Evolutionary conservation across 2,113 vertebrate genomes (phyloP).

Genomic region (Salvelinus alpinus): DNA sequence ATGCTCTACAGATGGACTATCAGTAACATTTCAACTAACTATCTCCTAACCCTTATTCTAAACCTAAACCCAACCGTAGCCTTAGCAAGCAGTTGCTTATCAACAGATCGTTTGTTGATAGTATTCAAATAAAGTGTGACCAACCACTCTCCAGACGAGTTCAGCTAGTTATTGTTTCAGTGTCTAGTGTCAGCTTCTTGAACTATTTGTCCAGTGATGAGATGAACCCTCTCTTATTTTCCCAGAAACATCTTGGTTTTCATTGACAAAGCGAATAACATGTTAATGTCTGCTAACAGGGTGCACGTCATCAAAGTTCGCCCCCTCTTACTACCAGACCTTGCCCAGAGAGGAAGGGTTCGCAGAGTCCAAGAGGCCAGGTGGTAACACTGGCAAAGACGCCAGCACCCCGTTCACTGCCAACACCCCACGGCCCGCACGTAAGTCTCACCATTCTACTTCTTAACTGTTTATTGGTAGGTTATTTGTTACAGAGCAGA

Average conservation of each 20-base stretch:
- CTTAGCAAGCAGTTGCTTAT: no score
- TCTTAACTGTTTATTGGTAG: no score
- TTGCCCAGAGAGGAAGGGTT: slow-evolving; percentile 58
- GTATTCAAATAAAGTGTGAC: no score
- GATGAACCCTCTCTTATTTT: neutral
- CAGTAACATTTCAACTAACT: no score
- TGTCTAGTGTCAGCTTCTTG: neutral
- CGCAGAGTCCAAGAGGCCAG: slow-evolving; percentile 48
- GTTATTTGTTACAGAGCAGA: neutral
- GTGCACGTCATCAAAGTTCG: slow-evolving; percentile 69
- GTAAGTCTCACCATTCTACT: neutral
- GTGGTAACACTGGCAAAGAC: slow-evolving; percentile 52
- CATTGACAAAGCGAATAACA: neutral
- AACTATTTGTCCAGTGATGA: neutral
- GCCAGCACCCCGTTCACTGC: neutral
- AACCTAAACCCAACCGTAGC: no score
- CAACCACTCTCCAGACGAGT: neutral
- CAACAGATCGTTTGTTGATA: no score
- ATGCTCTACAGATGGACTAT: neutral
- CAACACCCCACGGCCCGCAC: neutral
- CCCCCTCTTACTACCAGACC: slow-evolving; percentile 66
- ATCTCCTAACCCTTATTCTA: no score
- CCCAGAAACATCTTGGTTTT: neutral
- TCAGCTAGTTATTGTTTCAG: neutral
- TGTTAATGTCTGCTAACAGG: slow-evolving; percentile 56